These are phyloP conservation scores for Yponomeuta plumbellus DNA, from an alignment of 2,888 invertebrate species.

Conservation along the genomic window DNA sequence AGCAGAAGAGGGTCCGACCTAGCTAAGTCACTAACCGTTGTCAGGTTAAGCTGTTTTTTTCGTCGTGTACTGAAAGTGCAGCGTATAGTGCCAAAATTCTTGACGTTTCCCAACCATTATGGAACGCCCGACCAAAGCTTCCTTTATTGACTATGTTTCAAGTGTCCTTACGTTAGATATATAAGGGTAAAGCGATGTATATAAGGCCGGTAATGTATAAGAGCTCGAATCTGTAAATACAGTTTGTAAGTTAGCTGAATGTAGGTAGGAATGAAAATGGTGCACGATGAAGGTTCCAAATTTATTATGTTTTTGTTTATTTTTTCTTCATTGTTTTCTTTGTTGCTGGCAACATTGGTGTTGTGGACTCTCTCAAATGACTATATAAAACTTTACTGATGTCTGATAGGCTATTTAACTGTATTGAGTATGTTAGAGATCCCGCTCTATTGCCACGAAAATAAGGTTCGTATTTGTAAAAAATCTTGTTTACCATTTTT, in stretches of 20 bases:
- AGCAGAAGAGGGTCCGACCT: not conserved
- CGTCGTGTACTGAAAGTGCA: conserved; percentile 16
- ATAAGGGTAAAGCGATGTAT: conserved; percentile 39
- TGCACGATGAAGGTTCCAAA: conserved; percentile 8
- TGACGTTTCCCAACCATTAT: conserved; percentile 18
- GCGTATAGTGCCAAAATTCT: conserved; percentile 27
- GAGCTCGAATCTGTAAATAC: conserved; percentile 50
- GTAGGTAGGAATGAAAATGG: conserved; percentile 17
- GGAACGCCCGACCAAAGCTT: conserved; percentile 34
- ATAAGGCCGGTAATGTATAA: conserved; percentile 30
- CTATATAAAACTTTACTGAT: not conserved
- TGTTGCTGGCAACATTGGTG: conserved; percentile 16
- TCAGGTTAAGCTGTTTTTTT: conserved; percentile 11
- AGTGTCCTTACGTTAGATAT: conserved; percentile 64
- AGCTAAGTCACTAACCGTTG: conserved; percentile 14
- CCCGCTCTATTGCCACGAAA: not conserved
- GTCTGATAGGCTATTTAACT: not conserved
- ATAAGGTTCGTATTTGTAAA: too few species aligned
- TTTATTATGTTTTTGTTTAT: conserved; percentile 15
- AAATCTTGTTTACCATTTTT: conserved; percentile 23
- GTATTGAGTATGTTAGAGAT: not conserved
- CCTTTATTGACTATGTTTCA: conserved; percentile 44
- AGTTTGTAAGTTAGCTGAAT: conserved; percentile 22
- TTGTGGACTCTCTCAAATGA: conserved; percentile 7
- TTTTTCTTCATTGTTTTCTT: conserved; percentile 1